Percentiles rank a stretch among this genome's conserved stretches.
phyloP scores from a whole-genome alignment of 2,113 vertebrate genomes.

The Sprattus sprattus region DNA sequence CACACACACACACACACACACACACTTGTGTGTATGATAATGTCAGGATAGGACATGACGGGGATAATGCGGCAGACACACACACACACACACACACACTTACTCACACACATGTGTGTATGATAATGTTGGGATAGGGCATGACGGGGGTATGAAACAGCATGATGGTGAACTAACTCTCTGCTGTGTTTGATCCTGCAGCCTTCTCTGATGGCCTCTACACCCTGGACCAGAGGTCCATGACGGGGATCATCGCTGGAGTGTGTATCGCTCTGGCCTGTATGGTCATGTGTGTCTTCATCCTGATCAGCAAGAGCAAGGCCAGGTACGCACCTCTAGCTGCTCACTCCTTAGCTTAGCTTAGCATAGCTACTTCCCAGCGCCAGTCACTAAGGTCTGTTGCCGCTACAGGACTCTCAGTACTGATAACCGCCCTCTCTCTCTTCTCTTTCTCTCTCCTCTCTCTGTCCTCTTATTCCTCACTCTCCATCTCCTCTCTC shows the following conservation, averaged over 20 bases:
- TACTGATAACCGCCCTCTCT: not conserved
- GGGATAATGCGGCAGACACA: too few species aligned
- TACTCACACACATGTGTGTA: not conserved
- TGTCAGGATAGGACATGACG: too few species aligned
- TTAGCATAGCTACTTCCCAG: too few species aligned
- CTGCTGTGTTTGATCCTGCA: constrained; percentile 50
- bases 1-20: not conserved
- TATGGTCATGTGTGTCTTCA: constrained; percentile 88
- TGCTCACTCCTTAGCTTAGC: too few species aligned
- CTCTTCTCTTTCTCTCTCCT: not conserved
- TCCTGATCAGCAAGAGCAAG: constrained; percentile 86
- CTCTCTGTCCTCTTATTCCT: not conserved
- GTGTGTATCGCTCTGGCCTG: constrained; percentile 93
- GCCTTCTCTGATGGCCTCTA: constrained; percentile 81
- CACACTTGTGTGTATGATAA: not conserved
- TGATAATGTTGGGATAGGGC: too few species aligned
- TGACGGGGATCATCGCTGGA: constrained; percentile 90
- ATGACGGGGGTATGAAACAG: too few species aligned
- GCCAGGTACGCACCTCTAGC: constrained; percentile 74
- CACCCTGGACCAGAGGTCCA: constrained; percentile 87
- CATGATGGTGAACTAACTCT: not conserved
- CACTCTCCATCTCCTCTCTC: not conserved
- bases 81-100: not conserved
- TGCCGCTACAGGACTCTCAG: too few species aligned
- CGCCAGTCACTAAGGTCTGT: too few species aligned